Conservation (phyloP, 1,140 invertebrate genomes). For the Meloidogyne floridensis region DNA sequence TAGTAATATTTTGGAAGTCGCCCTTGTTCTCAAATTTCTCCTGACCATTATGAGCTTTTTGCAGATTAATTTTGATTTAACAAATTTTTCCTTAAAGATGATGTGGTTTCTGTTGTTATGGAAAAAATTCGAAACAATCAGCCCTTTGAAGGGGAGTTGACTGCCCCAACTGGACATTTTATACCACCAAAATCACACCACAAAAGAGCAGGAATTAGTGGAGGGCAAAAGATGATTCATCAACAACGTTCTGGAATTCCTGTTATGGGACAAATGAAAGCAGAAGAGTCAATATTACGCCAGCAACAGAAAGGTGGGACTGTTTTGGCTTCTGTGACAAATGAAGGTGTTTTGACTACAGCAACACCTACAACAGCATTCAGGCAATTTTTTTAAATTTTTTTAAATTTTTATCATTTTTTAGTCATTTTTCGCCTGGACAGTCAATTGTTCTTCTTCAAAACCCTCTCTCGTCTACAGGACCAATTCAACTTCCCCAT, state of each 20-base stretch:
- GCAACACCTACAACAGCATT: slow-evolving; percentile 11
- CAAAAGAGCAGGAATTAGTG: neutral
- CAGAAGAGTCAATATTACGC: neutral
- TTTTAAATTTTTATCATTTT: neutral
- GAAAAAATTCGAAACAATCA: slow-evolving; percentile 46
- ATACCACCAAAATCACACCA: neutral
- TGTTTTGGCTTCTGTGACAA: neutral
- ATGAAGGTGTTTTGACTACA: neutral
- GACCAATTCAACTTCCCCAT: neutral
- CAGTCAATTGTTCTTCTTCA: slow-evolving; percentile 16
- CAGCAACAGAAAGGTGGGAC: neutral
- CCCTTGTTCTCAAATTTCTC: too few species aligned
- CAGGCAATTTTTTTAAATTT: neutral
- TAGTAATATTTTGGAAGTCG: neutral
- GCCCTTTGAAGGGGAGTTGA: slow-evolving; percentile 45
- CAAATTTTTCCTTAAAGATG: slow-evolving; percentile 22
- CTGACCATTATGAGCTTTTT: too few species aligned
- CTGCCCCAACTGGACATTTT: slow-evolving; percentile 12
- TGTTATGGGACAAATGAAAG: neutral
- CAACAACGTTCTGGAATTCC: neutral
- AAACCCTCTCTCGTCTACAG: neutral
- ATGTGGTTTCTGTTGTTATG: slow-evolving; percentile 42
- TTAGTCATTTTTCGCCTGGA: slow-evolving; percentile 11
- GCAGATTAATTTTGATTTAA: too few species aligned
- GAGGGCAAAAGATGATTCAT: neutral